These are phyloP conservation scores for Solea senegalensis DNA, from an alignment of 2,113 vertebrate species.

Conservation along the genomic window DNA sequence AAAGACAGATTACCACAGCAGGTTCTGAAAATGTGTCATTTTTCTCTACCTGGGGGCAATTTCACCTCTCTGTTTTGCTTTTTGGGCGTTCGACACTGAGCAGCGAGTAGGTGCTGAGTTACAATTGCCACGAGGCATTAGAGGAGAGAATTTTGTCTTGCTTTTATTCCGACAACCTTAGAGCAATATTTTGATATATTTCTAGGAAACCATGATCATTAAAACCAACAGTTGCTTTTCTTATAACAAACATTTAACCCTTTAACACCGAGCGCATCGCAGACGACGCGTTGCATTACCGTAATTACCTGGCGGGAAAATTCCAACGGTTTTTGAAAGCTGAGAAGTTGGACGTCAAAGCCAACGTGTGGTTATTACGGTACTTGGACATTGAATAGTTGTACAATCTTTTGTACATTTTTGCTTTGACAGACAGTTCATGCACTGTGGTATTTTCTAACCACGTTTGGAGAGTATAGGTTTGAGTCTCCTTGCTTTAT, in stretches of 20 bases:
- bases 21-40: slow-evolving; percentile 27
- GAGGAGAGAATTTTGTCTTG: background rate
- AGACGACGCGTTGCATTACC: too few species aligned
- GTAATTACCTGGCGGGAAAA: too few species aligned
- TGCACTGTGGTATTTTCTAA: too few species aligned
- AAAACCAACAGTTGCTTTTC: background rate
- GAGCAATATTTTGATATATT: slow-evolving; percentile 2
- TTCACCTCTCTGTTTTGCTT: slow-evolving; percentile 42
- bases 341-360: too few species aligned
- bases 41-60: slow-evolving; percentile 37
- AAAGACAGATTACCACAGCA: slow-evolving; percentile 32
- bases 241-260: too few species aligned
- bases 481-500: too few species aligned
- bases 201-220: slow-evolving; percentile 3
- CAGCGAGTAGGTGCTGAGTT: slow-evolving; percentile 7
- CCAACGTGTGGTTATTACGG: too few species aligned
- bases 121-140: background rate
- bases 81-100: slow-evolving; percentile 37
- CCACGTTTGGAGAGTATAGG: too few species aligned
- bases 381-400: background rate
- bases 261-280: too few species aligned
- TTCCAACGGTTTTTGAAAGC: too few species aligned
- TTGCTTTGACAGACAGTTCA: background rate
- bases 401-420: background rate
- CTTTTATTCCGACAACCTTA: background rate